These are phyloP conservation scores for Carassius auratus DNA, from an alignment of 2,113 vertebrate genomes.

Conservation along the genomic window DNA sequence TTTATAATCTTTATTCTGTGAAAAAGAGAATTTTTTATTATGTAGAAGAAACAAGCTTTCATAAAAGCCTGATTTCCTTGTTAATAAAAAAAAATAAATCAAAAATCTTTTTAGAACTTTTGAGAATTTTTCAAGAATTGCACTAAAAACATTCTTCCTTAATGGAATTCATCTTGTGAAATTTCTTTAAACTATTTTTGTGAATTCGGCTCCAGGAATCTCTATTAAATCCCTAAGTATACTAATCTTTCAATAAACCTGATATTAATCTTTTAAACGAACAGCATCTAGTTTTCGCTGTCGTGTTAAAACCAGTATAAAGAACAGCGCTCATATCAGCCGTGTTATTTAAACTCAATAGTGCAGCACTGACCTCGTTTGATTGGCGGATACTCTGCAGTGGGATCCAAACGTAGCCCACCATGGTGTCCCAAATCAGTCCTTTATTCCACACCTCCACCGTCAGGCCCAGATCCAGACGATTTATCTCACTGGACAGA, in stretches of 20 bases:
- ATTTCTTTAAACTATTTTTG: no score
- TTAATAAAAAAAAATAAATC: no score
- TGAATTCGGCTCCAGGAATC: no score
- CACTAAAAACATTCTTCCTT: no score
- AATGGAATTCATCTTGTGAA: no score
- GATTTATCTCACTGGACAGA: conserved; percentile 89
- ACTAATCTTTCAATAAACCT: not conserved
- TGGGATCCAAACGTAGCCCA: conserved; percentile 95
- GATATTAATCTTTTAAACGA: not conserved
- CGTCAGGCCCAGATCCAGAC: conserved; percentile 90
- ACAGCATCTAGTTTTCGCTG: not conserved
- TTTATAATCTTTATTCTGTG: no score
- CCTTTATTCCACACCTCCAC: conserved; percentile 99
- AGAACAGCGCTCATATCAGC: not conserved
- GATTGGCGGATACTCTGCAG: conserved; percentile 92
- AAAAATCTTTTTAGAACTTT: no score
- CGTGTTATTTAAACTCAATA: not conserved
- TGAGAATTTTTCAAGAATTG: no score
- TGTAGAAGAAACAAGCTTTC: no score
- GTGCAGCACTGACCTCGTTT: conserved; percentile 82
- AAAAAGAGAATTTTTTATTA: no score
- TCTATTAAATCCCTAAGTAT: not conserved
- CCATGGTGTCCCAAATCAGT: conserved; percentile 99
- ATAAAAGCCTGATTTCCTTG: no score
- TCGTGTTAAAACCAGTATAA: not conserved